phyloP scores from a whole-genome alignment of 2,888 invertebrate species.

The Petrolisthes manimaculis region DNA sequence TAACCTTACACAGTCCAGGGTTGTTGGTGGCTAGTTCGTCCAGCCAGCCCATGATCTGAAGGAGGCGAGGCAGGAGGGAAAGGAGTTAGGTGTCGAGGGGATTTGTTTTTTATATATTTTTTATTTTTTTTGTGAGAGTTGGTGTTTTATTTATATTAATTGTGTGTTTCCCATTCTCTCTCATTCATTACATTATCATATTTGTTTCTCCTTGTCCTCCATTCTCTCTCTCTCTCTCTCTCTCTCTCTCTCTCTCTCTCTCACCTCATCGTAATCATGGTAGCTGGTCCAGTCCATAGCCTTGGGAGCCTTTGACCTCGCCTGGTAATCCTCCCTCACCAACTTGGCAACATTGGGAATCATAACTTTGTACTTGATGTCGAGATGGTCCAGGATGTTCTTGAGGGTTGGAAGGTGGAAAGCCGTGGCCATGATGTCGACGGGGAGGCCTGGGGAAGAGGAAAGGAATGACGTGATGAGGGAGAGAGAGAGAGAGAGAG shows the following conservation, averaged over 20 bases:
- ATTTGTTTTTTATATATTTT: neutral
- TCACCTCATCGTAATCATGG: conserved; percentile 49
- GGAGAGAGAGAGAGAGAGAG: neutral
- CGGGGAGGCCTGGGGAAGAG: conserved; percentile 18
- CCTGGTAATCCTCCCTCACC: conserved; percentile 4
- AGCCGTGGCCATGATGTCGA: conserved; percentile 62
- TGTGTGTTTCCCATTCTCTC: neutral
- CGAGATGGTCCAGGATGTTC: neutral
- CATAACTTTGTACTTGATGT: conserved; percentile 21
- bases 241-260: conserved; percentile 32
- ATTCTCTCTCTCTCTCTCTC: neutral
- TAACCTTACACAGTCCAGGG: conserved; percentile 36
- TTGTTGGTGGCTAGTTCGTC: conserved; percentile 33
- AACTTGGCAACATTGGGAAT: conserved; percentile 40
- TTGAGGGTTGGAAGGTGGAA: conserved; percentile 41
- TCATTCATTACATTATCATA: neutral
- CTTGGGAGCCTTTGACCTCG: neutral
- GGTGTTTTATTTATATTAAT: neutral
- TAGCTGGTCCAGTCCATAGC: conserved; percentile 37
- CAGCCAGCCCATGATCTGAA: conserved; percentile 60
- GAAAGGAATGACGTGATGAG: neutral
- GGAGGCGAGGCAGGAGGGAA: neutral
- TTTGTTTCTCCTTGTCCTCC: neutral
- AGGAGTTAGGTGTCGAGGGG: neutral
- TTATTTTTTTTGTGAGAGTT: neutral